phyloP scores from a whole-genome alignment of 1,140 invertebrate genomes.

The Lasioglossum albipes region DNA sequence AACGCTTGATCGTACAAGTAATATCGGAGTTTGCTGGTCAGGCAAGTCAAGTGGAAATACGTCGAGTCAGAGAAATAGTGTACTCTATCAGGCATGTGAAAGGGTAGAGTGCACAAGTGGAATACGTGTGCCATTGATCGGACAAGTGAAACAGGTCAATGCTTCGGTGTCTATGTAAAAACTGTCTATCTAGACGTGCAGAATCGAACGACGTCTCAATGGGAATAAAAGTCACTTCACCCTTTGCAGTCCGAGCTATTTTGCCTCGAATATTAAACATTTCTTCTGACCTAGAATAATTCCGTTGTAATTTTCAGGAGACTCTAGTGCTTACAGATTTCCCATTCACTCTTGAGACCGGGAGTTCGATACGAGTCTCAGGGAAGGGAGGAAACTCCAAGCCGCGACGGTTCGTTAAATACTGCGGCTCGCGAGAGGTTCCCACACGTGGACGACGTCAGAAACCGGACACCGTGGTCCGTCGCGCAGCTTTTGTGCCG shows the following conservation, averaged over 20 bases:
- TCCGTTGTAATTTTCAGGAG: no score
- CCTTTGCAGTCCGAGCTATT: no score
- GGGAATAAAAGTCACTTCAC: no score
- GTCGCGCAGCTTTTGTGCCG: slow-evolving; percentile 16
- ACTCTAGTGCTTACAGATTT: background rate
- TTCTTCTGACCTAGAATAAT: no score
- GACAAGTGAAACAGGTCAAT: background rate
- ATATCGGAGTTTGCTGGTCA: background rate
- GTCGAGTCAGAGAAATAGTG: background rate
- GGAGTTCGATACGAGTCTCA: background rate
- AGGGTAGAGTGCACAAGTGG: background rate
- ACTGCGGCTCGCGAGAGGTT: background rate
- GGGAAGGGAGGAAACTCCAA: no score
- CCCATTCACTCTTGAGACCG: background rate
- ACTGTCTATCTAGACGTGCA: no score
- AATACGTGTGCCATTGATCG: background rate
- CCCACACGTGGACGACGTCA: background rate
- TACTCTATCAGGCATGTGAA: no score
- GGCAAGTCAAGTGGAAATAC: background rate
- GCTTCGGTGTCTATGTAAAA: background rate
- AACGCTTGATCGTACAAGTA: background rate
- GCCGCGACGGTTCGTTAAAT: background rate
- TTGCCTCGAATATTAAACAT: no score
- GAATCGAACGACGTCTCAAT: no score
- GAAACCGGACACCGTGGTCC: slow-evolving; percentile 21